These are phyloP conservation scores for Dermolepida albohirtum DNA, from an alignment of 2,888 invertebrate species.

Conservation along the genomic window DNA sequence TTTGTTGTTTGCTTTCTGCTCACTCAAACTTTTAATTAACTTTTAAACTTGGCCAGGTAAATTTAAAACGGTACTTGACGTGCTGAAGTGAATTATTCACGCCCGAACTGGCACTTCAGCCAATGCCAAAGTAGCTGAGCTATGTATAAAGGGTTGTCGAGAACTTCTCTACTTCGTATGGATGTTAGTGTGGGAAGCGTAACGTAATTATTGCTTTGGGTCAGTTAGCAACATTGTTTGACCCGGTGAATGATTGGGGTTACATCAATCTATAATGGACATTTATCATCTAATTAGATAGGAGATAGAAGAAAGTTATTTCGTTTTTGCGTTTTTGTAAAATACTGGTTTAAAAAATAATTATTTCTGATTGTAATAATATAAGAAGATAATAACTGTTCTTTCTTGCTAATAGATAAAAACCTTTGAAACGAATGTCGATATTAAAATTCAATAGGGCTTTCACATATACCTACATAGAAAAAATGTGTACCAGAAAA, in stretches of 20 bases:
- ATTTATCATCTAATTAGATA: slow-evolving; percentile 6
- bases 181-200: slow-evolving; percentile 8
- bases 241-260: background rate
- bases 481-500: too few species aligned
- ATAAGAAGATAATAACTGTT: too few species aligned
- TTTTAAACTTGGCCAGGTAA: slow-evolving; percentile 23
- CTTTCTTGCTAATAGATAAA: too few species aligned
- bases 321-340: background rate
- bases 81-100: slow-evolving; percentile 25
- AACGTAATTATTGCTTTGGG: slow-evolving; percentile 22
- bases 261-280: background rate
- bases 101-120: slow-evolving; percentile 4
- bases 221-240: slow-evolving; percentile 17
- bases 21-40: slow-evolving; percentile 21
- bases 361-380: background rate
- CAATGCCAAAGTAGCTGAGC: slow-evolving; percentile 18
- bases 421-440: too few species aligned
- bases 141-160: slow-evolving; percentile 22
- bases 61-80: slow-evolving; percentile 32
- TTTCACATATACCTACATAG: too few species aligned
- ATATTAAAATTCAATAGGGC: too few species aligned
- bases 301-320: background rate
- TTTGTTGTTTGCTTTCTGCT: slow-evolving; percentile 14
- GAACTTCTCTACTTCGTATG: background rate
- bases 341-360: too few species aligned